Evolutionary conservation across 2,797 vertebrate species (phyloP), one percentile per base, ranked within the genome.

Genomic region (Melopsittacus undulatus): DNA sequence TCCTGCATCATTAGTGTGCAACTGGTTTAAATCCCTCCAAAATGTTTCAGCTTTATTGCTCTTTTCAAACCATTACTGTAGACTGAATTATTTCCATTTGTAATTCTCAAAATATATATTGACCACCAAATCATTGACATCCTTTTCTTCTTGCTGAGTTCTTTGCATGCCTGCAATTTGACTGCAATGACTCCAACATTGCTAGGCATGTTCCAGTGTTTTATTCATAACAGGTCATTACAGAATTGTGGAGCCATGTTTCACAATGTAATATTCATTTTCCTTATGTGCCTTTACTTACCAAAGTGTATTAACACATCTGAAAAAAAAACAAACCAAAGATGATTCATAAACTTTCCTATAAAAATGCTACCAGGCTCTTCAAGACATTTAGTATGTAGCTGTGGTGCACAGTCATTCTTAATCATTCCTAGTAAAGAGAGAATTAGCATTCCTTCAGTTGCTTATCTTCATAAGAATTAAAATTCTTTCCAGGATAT

Each of bases 401-500:
- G 78, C 63, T 92, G 54, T 49, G 74, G 64, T 61, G 42, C 43
- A 90, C 8, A 91, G 51, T 87, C 66, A 83, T 88, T 96, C 94
- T 43, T 90, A 80, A 68, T 64, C 72, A 40, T 95, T 94, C 74
- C 69, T 72, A 84, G 89, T 90, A 95, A 96, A 93, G 69, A 89
- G 34, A 96, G 92, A 92, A 93, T 96, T 97, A 97, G 57, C 96
- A 97, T 97, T 97, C 96, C 64, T 96, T 92, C 92, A 95, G 59
- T 96, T 86, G 92, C 84, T 97, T 97, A 96, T 97, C 94, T 97
- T 90, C 87, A 84, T 66, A 86, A 94, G 96, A 95, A 93, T 96
- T 97, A 96, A 95, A 95, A 97, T 97, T 97, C 95, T 95, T 97
- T 97, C 95, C 96, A 63, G 91, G 96, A 96, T 97, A 94, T 93